phyloP scores from a whole-genome alignment of 2,888 invertebrate species.

The Danaus chrysippus region DNA sequence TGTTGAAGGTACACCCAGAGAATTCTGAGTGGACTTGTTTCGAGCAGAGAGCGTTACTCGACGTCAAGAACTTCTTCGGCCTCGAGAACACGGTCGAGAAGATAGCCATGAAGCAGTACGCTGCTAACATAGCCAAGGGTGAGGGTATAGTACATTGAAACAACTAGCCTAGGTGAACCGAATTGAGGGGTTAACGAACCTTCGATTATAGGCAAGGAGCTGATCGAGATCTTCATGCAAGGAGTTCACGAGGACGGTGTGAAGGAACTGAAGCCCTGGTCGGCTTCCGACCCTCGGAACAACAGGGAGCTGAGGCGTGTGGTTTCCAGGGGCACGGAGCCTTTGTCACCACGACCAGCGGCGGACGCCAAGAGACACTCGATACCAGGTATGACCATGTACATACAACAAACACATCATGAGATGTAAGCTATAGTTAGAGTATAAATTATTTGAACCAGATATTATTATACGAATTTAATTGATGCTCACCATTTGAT shows the following conservation, averaged over 20 bases:
- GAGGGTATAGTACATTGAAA: constrained; percentile 13
- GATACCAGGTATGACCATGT: constrained; percentile 43
- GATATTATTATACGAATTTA: no score
- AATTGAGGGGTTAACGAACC: background rate
- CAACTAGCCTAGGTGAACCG: background rate
- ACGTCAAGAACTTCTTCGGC: constrained; percentile 96
- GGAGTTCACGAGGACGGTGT: constrained; percentile 88
- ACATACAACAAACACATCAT: no score
- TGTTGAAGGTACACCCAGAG: constrained; percentile 90
- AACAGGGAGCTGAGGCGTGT: constrained; percentile 56
- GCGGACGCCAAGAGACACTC: constrained; percentile 40
- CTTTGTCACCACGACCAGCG: constrained; percentile 48
- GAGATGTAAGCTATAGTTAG: no score
- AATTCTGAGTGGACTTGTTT: constrained; percentile 97
- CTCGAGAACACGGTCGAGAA: constrained; percentile 97
- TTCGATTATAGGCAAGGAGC: constrained; percentile 87
- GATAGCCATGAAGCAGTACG: constrained; percentile 97
- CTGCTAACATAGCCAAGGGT: constrained; percentile 88
- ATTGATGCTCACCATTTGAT: no score
- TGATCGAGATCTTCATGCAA: constrained; percentile 92
- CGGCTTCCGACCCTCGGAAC: constrained; percentile 42
- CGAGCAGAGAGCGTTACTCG: constrained; percentile 94
- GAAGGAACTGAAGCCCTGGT: constrained; percentile 82
- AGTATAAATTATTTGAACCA: no score
- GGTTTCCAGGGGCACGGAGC: constrained; percentile 56